Conservation (phyloP, 2,797 vertebrate species). For the Lerista edwardsae region DNA sequence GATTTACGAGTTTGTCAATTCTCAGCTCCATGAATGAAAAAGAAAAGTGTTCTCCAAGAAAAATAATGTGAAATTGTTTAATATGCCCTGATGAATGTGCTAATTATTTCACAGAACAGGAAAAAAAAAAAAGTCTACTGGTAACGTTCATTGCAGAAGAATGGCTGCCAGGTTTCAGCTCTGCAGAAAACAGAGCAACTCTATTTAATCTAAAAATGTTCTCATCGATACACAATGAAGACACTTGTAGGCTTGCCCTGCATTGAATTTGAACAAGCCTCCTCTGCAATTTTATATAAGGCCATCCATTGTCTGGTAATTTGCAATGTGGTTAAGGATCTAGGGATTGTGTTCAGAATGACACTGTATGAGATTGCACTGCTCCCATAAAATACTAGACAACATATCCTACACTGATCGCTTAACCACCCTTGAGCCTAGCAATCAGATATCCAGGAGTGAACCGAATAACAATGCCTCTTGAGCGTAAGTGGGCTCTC, state of each 20-base stretch:
- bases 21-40: conserved; percentile 31
- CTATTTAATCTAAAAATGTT: conserved; percentile 50
- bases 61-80: conserved; percentile 57
- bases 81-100: conserved; percentile 47
- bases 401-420: neutral
- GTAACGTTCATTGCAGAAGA: conserved; percentile 45
- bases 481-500: conserved; percentile 8
- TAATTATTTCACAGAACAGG: conserved; percentile 55
- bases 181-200: conserved; percentile 27
- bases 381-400: conserved; percentile 37
- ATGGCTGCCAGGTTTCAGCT: conserved; percentile 14
- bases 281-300: conserved; percentile 54
- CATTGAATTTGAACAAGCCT: conserved; percentile 49
- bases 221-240: conserved; percentile 22
- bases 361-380: conserved; percentile 32
- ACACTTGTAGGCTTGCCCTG: conserved; percentile 50
- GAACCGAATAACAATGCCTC: conserved; percentile 6
- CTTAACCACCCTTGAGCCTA: neutral
- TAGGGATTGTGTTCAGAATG: conserved; percentile 45
- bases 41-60: conserved; percentile 20
- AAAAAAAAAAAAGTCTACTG: conserved; percentile 41
- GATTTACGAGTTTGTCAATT: conserved; percentile 64
- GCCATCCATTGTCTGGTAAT: conserved; percentile 25
- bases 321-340: conserved; percentile 37
- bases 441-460: conserved; percentile 39